phyloP scores from a whole-genome alignment of 2,888 invertebrate species.

The Lymantria monacha region DNA sequence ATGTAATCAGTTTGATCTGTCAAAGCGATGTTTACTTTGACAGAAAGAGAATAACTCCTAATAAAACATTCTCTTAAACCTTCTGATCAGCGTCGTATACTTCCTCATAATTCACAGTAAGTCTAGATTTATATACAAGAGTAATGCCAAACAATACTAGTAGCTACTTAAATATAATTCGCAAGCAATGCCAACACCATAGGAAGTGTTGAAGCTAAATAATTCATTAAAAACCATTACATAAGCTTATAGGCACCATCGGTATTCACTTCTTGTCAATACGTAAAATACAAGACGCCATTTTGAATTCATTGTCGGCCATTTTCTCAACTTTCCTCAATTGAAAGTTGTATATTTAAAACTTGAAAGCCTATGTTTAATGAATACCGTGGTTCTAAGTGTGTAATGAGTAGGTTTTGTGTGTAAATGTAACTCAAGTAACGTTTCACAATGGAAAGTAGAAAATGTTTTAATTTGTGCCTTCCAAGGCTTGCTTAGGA shows the following conservation, averaged over 20 bases:
- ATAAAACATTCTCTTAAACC: no score
- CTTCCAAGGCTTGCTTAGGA: background rate
- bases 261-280: conserved; percentile 10
- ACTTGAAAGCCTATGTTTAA: conserved; percentile 18
- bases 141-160: no score
- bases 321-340: conserved; percentile 46
- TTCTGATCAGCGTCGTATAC: no score
- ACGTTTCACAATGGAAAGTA: background rate
- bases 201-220: conserved; percentile 11
- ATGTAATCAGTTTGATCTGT: no score
- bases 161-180: background rate
- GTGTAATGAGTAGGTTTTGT: conserved; percentile 1
- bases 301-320: conserved; percentile 29
- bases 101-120: no score
- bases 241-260: background rate
- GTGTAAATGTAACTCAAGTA: background rate
- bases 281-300: background rate
- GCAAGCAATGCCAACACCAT: background rate
- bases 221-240: conserved; percentile 20
- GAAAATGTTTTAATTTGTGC: conserved; percentile 4
- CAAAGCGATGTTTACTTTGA: no score
- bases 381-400: conserved; percentile 11
- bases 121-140: no score
- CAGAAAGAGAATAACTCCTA: no score
- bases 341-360: conserved; percentile 33